A percentile compares a stretch with the other conserved stretches of the same genome.
Conservation (phyloP, 2,113 vertebrate species). For the Euleptes europaea region DNA sequence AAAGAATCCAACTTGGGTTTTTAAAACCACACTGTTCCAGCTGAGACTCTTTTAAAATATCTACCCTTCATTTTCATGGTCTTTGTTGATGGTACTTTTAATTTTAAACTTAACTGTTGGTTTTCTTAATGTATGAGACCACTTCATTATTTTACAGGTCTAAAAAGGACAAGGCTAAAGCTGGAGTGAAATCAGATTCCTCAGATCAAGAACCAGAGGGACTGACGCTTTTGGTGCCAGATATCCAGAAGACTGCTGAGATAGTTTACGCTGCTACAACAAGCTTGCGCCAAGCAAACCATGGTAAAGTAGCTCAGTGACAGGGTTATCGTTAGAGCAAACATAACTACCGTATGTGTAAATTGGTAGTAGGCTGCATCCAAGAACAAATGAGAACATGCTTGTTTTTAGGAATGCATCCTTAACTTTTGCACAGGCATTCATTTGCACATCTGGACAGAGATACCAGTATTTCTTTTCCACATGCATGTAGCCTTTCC, state of each 20-base stretch:
- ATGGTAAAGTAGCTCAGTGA: slow-evolving; percentile 75
- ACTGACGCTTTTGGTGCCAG: slow-evolving; percentile 93
- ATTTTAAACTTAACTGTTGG: neutral
- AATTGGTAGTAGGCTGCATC: neutral
- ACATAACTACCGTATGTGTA: neutral
- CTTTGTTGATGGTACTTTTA: neutral
- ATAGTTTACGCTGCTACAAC: slow-evolving; percentile 93
- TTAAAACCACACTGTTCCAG: no score
- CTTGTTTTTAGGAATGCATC: neutral
- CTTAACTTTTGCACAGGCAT: no score
- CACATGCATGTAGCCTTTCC: neutral
- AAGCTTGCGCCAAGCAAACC: slow-evolving; percentile 91
- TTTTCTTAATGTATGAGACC: neutral
- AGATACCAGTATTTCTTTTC: neutral
- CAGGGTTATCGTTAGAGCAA: neutral
- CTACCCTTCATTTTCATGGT: neutral
- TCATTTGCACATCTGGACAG: neutral
- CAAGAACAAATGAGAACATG: neutral
- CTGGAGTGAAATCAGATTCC: slow-evolving; percentile 87
- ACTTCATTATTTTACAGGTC: slow-evolving; percentile 78
- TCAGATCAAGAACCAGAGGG: slow-evolving; percentile 97
- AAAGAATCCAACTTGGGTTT: no score
- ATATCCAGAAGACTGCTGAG: slow-evolving; percentile 97
- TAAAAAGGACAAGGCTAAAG: slow-evolving; percentile 97
- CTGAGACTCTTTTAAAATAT: no score